Evolutionary conservation across 2,888 invertebrate species (phyloP).

Genomic region (Laspeyria flexula): DNA sequence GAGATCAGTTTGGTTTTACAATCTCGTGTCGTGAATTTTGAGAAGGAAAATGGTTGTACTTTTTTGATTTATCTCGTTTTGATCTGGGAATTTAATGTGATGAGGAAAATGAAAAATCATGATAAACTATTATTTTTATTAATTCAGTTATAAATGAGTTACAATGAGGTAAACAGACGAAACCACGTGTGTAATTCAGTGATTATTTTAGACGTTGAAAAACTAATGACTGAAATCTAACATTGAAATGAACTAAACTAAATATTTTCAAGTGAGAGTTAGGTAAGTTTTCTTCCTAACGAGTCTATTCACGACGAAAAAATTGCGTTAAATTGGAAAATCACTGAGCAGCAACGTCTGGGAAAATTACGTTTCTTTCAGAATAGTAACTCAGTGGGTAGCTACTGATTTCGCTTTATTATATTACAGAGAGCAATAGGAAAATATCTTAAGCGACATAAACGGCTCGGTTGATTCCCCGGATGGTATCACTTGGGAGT

Average conservation of each 20-base stretch:
- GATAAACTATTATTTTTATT: no score
- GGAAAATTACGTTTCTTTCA: conserved; percentile 52
- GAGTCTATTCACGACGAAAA: conserved; percentile 52
- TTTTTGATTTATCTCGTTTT: not conserved
- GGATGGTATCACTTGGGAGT: not conserved
- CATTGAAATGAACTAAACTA: conserved; percentile 5
- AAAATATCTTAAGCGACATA: conserved; percentile 20
- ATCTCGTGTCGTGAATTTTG: not conserved
- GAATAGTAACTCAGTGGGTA: conserved; percentile 23
- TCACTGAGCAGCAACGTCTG: conserved; percentile 43
- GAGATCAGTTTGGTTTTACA: not conserved
- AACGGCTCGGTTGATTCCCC: not conserved
- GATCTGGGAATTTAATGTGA: no score
- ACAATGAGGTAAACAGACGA: no score
- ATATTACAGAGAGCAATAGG: conserved; percentile 27
- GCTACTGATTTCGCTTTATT: conserved; percentile 36
- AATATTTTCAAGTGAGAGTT: conserved; percentile 4
- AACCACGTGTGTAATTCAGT: no score
- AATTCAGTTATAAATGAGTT: no score
- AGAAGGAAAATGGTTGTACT: not conserved
- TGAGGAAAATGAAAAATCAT: no score
- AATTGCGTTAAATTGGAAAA: conserved; percentile 54
- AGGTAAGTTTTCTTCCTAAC: conserved; percentile 39
- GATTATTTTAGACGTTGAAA: not conserved
- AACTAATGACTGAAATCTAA: not conserved